A percentile compares a stretch with the other conserved stretches of the same genome.
Evolutionary conservation across 2,113 vertebrate species (phyloP).

Genomic region (Pagrus major): DNA sequence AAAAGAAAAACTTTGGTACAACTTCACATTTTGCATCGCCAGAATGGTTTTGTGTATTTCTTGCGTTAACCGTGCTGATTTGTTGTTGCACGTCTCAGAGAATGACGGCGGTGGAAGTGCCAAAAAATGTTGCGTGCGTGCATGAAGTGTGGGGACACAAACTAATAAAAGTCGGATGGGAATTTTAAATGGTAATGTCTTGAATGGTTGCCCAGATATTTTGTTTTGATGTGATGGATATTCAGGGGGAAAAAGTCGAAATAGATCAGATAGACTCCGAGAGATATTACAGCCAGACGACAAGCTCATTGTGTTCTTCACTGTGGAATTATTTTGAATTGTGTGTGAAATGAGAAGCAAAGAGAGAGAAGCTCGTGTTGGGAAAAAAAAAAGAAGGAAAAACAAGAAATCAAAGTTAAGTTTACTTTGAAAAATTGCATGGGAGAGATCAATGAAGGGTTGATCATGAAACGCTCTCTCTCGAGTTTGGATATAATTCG

Average conservation of each 20-base stretch:
- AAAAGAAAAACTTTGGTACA: neutral
- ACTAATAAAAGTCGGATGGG: conserved; percentile 7
- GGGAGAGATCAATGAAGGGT: neutral
- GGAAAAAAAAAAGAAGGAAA: neutral
- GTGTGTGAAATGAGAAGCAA: conserved; percentile 49
- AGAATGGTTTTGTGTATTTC: neutral
- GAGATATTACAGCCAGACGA: conserved; percentile 35
- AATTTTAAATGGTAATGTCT: conserved; percentile 1
- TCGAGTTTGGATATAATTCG: neutral
- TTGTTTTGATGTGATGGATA: conserved; percentile 29
- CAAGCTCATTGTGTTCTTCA: neutral
- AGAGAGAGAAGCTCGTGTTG: neutral
- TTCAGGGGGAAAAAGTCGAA: neutral
- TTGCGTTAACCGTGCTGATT: neutral
- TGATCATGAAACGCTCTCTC: neutral
- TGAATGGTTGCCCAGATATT: conserved; percentile 20
- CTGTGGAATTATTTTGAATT: conserved; percentile 40
- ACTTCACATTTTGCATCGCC: neutral
- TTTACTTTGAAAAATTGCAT: conserved; percentile 5
- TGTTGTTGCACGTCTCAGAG: neutral
- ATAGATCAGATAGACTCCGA: conserved; percentile 2
- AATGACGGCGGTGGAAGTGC: neutral
- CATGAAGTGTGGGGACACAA: neutral
- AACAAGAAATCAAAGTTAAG: neutral
- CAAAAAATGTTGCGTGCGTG: neutral